Conservation (phyloP, 2,888 invertebrate genomes). For the Amorpha juglandis region DNA sequence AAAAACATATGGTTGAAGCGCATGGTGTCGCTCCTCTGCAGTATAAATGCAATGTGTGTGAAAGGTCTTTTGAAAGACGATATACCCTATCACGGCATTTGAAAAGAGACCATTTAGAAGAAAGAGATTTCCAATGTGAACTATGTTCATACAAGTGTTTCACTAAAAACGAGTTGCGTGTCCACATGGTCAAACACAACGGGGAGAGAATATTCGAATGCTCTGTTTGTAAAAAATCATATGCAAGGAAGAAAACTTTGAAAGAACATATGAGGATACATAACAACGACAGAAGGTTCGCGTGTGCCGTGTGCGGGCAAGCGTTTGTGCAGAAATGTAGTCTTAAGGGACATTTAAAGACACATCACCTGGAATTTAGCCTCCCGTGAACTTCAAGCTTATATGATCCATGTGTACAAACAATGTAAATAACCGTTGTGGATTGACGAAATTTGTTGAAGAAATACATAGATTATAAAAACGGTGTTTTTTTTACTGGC, state of each 20-base stretch:
- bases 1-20: conserved; percentile 64
- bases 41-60: conserved; percentile 70
- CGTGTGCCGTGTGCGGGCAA: conserved; percentile 68
- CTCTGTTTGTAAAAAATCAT: conserved; percentile 69
- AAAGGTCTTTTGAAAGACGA: conserved; percentile 56
- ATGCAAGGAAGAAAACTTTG: conserved; percentile 67
- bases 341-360: conserved; percentile 70
- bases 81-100: conserved; percentile 65
- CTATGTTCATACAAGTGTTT: conserved; percentile 60
- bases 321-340: conserved; percentile 74
- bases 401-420: too few relatives aligned
- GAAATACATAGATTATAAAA: too few relatives aligned
- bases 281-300: conserved; percentile 67
- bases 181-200: conserved; percentile 67
- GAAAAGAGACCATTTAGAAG: conserved; percentile 67
- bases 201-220: conserved; percentile 66
- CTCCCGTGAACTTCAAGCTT: conserved; percentile 28
- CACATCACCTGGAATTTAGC: conserved; percentile 59
- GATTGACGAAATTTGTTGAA: too few relatives aligned
- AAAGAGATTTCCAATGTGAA: conserved; percentile 51
- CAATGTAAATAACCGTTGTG: too few relatives aligned
- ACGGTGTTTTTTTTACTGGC: too few relatives aligned
- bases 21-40: conserved; percentile 62
- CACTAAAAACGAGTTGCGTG: conserved; percentile 62
- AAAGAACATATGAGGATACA: conserved; percentile 73